Conservation (phyloP, 1,140 invertebrate species). For the Drepana arcuata region DNA sequence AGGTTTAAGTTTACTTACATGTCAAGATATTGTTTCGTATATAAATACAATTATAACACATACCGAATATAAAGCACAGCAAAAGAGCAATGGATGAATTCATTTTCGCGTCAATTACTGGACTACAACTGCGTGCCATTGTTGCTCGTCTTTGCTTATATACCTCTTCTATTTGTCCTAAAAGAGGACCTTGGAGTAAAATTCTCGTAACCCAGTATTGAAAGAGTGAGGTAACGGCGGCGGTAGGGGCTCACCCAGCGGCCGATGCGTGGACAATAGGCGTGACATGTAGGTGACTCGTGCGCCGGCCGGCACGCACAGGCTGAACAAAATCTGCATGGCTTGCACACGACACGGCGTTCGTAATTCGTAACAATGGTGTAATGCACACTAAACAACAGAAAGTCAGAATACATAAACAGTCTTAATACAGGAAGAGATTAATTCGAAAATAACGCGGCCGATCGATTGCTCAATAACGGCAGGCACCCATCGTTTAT, state of each 20-base stretch:
- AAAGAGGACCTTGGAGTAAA: conserved; percentile 64
- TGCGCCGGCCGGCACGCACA: conserved; percentile 44
- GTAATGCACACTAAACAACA: not conserved
- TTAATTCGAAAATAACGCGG: too few species aligned
- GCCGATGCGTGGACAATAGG: conserved; percentile 58
- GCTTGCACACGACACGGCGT: conserved; percentile 11
- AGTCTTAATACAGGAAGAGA: too few species aligned
- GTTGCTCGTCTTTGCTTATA: conserved; percentile 58
- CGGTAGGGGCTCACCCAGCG: conserved; percentile 50
- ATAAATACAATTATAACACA: conserved; percentile 17
- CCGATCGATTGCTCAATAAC: too few species aligned
- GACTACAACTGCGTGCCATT: conserved; percentile 50
- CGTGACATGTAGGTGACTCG: conserved; percentile 66
- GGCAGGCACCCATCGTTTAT: too few species aligned
- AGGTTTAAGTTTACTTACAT: not conserved
- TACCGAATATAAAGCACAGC: conserved; percentile 47
- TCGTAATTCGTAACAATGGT: not conserved
- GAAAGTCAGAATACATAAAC: not conserved
- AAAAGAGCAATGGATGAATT: conserved; percentile 37
- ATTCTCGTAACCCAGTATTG: conserved; percentile 70
- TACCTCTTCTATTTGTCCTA: conserved; percentile 64
- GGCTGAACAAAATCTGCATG: conserved; percentile 35
- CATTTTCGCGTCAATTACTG: conserved; percentile 49
- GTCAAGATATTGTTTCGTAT: too few species aligned
- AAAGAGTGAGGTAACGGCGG: conserved; percentile 62